phyloP scores from a whole-genome alignment of 2,888 invertebrate species.

The Mechanitis mazaeus region DNA sequence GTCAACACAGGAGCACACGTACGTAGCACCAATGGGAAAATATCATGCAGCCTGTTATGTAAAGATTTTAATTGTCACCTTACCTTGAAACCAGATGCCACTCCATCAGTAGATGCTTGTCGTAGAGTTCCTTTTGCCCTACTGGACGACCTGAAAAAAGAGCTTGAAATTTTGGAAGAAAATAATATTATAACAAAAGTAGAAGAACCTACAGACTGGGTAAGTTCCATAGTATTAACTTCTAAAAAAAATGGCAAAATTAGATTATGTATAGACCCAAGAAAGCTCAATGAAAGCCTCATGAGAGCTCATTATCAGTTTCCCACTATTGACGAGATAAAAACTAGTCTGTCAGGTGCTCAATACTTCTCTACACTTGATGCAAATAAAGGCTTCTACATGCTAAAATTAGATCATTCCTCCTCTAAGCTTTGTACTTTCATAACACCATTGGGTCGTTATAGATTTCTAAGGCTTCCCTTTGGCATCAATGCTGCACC shows the following conservation, averaged over 20 bases:
- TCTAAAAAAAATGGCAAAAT: constrained; percentile 14
- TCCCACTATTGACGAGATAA: constrained; percentile 18
- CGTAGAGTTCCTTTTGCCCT: constrained; percentile 21
- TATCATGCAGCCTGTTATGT: too few species aligned
- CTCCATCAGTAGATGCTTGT: constrained; percentile 18
- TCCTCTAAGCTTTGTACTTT: constrained; percentile 25
- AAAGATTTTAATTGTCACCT: constrained; percentile 5
- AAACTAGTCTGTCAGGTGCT: constrained; percentile 13
- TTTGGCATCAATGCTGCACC: constrained; percentile 27
- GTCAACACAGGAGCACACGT: too few species aligned
- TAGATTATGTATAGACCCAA: constrained; percentile 21
- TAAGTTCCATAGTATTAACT: constrained; percentile 1
- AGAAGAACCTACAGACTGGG: constrained; percentile 13
- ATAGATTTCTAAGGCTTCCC: constrained; percentile 26
- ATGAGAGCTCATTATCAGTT: constrained; percentile 17
- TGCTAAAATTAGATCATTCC: constrained; percentile 13
- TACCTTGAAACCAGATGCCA: constrained; percentile 14
- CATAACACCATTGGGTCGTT: constrained; percentile 24
- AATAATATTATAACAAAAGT: constrained; percentile 19
- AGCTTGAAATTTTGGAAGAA: constrained; percentile 20
- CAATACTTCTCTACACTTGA: constrained; percentile 17
- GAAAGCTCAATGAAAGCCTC: constrained; percentile 19
- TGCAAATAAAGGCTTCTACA: constrained; percentile 26
- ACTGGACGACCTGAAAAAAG: constrained; percentile 17
- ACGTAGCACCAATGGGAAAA: too few species aligned